Evolutionary conservation across 2,113 vertebrate genomes (phyloP), one percentile per base, ranked within the genome.

Genomic region (Onychorhynchus coronatus): DNA sequence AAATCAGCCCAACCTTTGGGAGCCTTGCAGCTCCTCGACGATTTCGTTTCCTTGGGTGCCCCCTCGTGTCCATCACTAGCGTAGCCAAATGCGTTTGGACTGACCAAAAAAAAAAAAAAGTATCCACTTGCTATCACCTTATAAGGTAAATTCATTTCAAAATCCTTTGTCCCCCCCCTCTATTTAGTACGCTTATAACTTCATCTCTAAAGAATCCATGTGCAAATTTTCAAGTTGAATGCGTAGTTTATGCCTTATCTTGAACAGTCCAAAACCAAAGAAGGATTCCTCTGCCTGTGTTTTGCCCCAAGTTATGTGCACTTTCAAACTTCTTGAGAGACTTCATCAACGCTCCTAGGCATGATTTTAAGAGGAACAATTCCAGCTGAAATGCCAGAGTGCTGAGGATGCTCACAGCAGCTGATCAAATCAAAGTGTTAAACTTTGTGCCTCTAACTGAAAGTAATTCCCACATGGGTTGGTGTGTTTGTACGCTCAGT

Each of bases 11-110:
- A 11, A 73, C 14, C 27, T 47, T 27, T 2, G 5, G 19, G 20
- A 79, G 24, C 35, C 2, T 1, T 6, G 46, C 50, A 39, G 56
- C 73, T 71, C 10, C 66, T 87, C 14, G 9, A 31, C 27, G 8
- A 75, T 97, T 94, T 92, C 61, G 8, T 85, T 96, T 93, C 93
- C 91, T 97, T 59, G 96, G 77, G 41, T 79, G 95, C 96, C 96
- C 92, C 4, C 96, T 95, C 28, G 85, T 91, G 96, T 94, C 72
- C 83, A 79, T 46, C 66, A 5, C 50, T 44, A 11, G 61, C 7
- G 17, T 41, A 84, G 56, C 72, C 42, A 39, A 61, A 61, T 7
- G 39, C n/a, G 13, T 30, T 86, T 2, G 46, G 22, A 30, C 33
- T n/a, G 61, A 31, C 42, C 5, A 5, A 5, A 6, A 58, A 91